Evolutionary conservation across 2,797 vertebrate species (phyloP).

Genomic region (Mormyrops attenuatus): DNA sequence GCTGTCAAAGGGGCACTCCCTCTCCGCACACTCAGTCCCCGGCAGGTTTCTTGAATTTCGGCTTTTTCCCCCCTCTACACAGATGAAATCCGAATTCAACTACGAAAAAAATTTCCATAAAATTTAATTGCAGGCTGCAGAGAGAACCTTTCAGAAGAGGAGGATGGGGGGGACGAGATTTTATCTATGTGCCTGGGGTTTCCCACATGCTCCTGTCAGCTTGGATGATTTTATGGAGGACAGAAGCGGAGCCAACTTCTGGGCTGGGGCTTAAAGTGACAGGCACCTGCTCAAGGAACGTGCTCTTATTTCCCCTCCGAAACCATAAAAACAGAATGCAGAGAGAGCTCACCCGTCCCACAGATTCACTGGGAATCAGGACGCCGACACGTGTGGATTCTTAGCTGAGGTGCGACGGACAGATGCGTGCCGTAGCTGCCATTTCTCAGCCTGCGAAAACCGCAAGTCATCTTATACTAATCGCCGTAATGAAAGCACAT

Average conservation of each 20-base stretch:
- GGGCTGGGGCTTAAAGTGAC: background rate
- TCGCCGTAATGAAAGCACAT: background rate
- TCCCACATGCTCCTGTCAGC: constrained; percentile 7
- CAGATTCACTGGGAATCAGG: background rate
- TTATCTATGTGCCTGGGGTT: constrained; percentile 12
- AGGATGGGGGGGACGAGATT: background rate
- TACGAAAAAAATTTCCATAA: constrained; percentile 15
- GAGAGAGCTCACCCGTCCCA: background rate
- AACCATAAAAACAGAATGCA: background rate
- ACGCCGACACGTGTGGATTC: background rate
- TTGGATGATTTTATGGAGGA: constrained; percentile 13
- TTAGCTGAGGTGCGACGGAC: constrained; percentile 5
- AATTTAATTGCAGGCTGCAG: background rate
- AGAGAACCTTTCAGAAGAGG: background rate
- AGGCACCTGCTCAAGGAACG: background rate
- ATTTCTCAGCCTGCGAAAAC: background rate
- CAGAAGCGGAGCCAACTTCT: background rate
- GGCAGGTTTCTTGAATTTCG: background rate
- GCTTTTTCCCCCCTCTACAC: background rate
- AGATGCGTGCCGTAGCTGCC: background rate
- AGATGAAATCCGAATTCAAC: constrained; percentile 11
- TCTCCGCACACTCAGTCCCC: background rate
- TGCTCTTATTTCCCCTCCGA: background rate
- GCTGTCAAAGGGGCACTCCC: background rate
- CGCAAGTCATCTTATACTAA: constrained; percentile 16